These are phyloP conservation scores for Subacronicta megacephala DNA, from an alignment of 2,888 invertebrate genomes.

Conservation along the genomic window DNA sequence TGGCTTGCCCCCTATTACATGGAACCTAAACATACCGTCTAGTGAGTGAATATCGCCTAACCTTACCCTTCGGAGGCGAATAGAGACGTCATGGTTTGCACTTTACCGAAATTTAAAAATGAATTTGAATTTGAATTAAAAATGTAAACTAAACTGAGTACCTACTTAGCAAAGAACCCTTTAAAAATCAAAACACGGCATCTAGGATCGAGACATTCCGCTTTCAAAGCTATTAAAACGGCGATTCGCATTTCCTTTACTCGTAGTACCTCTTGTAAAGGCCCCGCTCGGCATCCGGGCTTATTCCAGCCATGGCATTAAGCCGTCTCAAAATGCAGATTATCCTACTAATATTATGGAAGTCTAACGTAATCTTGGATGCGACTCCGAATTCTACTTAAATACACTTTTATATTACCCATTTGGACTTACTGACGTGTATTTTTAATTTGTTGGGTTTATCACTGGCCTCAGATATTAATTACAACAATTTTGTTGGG, in stretches of 20 bases:
- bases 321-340: slow-evolving; percentile 62
- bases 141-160: not conserved
- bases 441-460: slow-evolving; percentile 51
- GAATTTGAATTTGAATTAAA: not conserved
- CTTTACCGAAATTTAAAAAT: not conserved
- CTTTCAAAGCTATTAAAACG: slow-evolving; percentile 51
- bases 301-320: slow-evolving; percentile 58
- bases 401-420: slow-evolving; percentile 41
- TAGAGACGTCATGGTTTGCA: too few relatives aligned
- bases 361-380: slow-evolving; percentile 55
- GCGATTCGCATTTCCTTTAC: slow-evolving; percentile 52
- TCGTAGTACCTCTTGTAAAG: slow-evolving; percentile 56
- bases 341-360: slow-evolving; percentile 62
- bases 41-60: too few relatives aligned
- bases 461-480: not conserved
- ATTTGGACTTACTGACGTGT: slow-evolving; percentile 35
- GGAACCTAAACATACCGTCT: too few relatives aligned
- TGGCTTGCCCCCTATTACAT: too few relatives aligned
- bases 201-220: slow-evolving; percentile 36
- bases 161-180: not conserved
- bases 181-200: slow-evolving; percentile 28
- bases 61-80: too few relatives aligned
- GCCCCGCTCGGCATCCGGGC: slow-evolving; percentile 43
- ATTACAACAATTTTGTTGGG: not conserved
- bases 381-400: slow-evolving; percentile 45